Evolutionary conservation across 2,888 invertebrate genomes (phyloP).

Genomic region (Laothoe populi): DNA sequence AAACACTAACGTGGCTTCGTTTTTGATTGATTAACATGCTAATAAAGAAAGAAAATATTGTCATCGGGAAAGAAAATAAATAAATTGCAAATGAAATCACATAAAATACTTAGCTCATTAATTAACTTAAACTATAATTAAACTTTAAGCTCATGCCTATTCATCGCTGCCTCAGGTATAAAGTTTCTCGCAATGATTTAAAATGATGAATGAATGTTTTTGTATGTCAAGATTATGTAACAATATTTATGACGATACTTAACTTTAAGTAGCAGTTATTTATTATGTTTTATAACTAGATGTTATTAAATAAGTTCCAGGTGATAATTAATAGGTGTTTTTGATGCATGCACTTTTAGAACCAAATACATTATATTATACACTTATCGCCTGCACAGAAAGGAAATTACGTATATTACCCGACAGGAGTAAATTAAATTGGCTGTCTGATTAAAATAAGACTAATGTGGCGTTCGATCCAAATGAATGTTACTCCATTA

Average conservation of each 20-base stretch:
- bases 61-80: too few species aligned
- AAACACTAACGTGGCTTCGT: too few species aligned
- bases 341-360: too few species aligned
- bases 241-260: slow-evolving; percentile 4
- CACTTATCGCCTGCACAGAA: too few species aligned
- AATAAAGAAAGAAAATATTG: too few species aligned
- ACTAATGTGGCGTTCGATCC: background rate
- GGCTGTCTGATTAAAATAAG: background rate
- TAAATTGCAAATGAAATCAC: too few species aligned
- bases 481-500: background rate
- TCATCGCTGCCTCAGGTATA: background rate
- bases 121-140: too few species aligned
- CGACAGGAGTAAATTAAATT: background rate
- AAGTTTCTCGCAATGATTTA: background rate
- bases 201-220: background rate
- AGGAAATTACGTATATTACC: background rate
- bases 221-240: background rate
- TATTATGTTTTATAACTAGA: slow-evolving; percentile 6
- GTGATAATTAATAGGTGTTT: background rate
- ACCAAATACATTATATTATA: background rate
- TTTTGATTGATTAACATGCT: too few species aligned
- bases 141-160: too few species aligned
- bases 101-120: too few species aligned
- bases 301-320: background rate
- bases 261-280: background rate